Evolutionary conservation across 35 echinoderm and acorn worm genomes (phyloP).

Genomic region (Apostichopus californicus): DNA sequence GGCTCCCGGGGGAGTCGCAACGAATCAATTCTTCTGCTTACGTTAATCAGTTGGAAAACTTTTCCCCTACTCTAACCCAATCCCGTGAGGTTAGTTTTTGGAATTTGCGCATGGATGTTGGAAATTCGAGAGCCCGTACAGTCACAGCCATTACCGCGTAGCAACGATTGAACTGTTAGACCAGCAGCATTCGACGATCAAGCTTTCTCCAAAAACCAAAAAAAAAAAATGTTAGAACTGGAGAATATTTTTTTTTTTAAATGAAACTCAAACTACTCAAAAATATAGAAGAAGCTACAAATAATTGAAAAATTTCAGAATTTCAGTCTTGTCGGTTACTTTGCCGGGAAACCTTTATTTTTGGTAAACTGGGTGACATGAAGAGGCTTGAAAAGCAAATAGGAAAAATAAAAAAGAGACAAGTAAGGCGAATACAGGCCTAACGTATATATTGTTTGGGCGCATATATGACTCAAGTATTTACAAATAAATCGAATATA

Average conservation of each 20-base stretch:
- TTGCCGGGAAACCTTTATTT: too few species aligned
- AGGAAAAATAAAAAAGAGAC: too few species aligned
- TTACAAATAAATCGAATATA: too few species aligned
- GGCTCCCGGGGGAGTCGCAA: background rate
- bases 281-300: background rate
- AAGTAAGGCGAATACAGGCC: too few species aligned
- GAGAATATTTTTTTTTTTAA: background rate
- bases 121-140: slow-evolving; percentile 35
- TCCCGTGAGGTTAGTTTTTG: slow-evolving; percentile 37
- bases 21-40: slow-evolving; percentile 42
- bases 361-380: too few species aligned
- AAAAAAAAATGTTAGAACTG: background rate
- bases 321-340: too few species aligned
- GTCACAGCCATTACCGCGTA: slow-evolving; percentile 8
- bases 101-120: slow-evolving; percentile 29
- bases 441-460: too few species aligned
- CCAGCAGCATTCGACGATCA: background rate
- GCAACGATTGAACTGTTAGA: background rate
- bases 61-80: slow-evolving; percentile 45
- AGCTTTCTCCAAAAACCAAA: background rate
- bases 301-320: too few species aligned
- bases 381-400: too few species aligned
- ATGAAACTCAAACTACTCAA: background rate
- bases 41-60: slow-evolving; percentile 54
- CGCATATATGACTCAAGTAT: too few species aligned